These are phyloP conservation scores for Lithodes maja DNA, from an alignment of 2,888 invertebrate species.

Conservation along the genomic window DNA sequence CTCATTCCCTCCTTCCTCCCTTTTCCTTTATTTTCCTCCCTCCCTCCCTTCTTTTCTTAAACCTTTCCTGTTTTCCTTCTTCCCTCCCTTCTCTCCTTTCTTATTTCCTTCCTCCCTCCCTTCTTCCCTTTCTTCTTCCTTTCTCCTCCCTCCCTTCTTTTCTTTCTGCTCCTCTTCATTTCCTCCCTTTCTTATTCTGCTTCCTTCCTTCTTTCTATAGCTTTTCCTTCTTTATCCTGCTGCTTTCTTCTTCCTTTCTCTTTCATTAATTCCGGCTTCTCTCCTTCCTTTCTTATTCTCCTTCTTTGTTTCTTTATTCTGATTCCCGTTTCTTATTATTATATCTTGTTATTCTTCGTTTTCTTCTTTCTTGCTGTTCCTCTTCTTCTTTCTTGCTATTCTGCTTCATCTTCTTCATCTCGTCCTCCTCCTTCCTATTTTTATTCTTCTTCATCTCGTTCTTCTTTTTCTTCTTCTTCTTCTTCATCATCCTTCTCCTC, in stretches of 20 bases:
- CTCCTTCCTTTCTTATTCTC: not conserved
- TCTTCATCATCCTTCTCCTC: no score
- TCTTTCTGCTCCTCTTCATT: not conserved
- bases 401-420: no score
- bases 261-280: not conserved
- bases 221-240: not conserved
- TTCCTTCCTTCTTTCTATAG: not conserved
- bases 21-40: not conserved
- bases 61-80: not conserved
- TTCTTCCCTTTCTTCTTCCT: not conserved
- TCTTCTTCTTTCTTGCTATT: not conserved
- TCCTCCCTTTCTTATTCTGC: not conserved
- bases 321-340: not conserved
- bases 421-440: no score
- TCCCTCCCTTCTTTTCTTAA: not conserved
- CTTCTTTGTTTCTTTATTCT: not conserved
- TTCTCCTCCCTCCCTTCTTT: not conserved
- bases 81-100: not conserved
- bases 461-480: no score
- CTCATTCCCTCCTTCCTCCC: not conserved
- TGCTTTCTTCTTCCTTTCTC: not conserved
- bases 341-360: not conserved
- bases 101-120: not conserved
- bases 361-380: not conserved
- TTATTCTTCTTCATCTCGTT: no score